A percentile compares a stretch with the other conserved stretches of the same genome.
These are phyloP conservation scores for Prinia subflava DNA, from an alignment of 2,113 vertebrate genomes.

Conservation along the genomic window DNA sequence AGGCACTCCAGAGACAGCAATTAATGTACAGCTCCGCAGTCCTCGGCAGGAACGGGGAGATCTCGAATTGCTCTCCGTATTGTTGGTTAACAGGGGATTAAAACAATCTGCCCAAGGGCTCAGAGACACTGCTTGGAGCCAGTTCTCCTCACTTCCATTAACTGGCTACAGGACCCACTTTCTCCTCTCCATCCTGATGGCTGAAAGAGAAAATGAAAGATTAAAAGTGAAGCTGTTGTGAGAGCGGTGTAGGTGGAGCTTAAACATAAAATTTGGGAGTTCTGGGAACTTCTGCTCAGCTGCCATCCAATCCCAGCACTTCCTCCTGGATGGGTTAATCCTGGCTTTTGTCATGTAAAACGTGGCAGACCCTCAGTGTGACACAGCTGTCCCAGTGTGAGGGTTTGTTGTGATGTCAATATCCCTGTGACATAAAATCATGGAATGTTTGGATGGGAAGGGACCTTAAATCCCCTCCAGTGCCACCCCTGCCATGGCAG, in stretches of 20 bases:
- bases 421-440: not conserved
- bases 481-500: not conserved
- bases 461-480: not conserved
- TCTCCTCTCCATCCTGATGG: not conserved
- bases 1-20: constrained; percentile 47
- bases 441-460: not conserved
- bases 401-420: not conserved
- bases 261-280: not conserved
- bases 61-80: constrained; percentile 27
- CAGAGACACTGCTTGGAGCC: not conserved
- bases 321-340: not conserved
- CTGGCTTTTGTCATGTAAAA: not conserved
- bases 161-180: not conserved
- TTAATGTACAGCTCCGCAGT: constrained; percentile 43
- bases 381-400: not conserved
- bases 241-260: not conserved
- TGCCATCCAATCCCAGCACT: not conserved
- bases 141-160: not conserved
- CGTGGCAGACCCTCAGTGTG: not conserved
- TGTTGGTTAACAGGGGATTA: constrained; percentile 27
- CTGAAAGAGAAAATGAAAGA: not conserved
- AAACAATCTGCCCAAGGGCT: constrained; percentile 58
- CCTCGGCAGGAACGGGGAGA: constrained; percentile 1
- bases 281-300: not conserved
- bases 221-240: not conserved